These are phyloP conservation scores for Coptodon rendalli DNA, from an alignment of 2,113 vertebrate genomes.

Conservation along the genomic window DNA sequence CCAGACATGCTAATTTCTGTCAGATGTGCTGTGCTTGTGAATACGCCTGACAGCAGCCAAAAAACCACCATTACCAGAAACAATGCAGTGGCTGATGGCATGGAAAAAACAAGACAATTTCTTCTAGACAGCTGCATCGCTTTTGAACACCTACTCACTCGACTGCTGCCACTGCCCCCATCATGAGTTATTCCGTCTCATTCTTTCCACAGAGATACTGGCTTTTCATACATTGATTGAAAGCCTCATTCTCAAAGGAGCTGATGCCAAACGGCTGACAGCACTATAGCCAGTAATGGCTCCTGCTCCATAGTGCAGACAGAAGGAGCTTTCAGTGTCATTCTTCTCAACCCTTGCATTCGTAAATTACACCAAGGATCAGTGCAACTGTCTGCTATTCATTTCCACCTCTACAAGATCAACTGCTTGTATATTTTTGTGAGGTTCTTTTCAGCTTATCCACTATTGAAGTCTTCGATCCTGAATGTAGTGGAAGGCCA, in stretches of 20 bases:
- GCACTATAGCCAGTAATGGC: slow-evolving; percentile 34
- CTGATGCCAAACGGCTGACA: slow-evolving; percentile 44
- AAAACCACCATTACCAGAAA: slow-evolving; percentile 31
- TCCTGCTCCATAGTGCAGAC: slow-evolving; percentile 18
- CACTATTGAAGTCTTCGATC: neutral
- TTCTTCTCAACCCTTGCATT: slow-evolving; percentile 26
- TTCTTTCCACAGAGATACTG: slow-evolving; percentile 35
- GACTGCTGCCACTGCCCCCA: slow-evolving; percentile 17
- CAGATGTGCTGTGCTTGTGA: slow-evolving; percentile 19
- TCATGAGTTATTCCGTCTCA: slow-evolving; percentile 28
- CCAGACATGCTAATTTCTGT: neutral
- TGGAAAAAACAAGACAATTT: slow-evolving; percentile 28
- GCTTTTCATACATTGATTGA: slow-evolving; percentile 65
- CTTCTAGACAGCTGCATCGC: neutral
- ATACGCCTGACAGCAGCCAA: slow-evolving; percentile 10
- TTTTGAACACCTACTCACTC: slow-evolving; percentile 43
- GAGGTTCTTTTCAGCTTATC: slow-evolving; percentile 1
- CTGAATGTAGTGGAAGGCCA: neutral
- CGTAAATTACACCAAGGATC: slow-evolving; percentile 18
- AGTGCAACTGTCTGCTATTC: neutral
- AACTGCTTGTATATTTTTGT: neutral
- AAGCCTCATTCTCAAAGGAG: slow-evolving; percentile 55
- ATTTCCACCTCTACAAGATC: slow-evolving; percentile 2
- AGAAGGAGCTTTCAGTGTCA: slow-evolving; percentile 23
- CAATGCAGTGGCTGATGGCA: slow-evolving; percentile 21